A percentile compares a stretch with the other conserved stretches of the same genome.
Evolutionary conservation across 2,797 vertebrate genomes (phyloP).

Genomic region (Heterohyrax brucei): DNA sequence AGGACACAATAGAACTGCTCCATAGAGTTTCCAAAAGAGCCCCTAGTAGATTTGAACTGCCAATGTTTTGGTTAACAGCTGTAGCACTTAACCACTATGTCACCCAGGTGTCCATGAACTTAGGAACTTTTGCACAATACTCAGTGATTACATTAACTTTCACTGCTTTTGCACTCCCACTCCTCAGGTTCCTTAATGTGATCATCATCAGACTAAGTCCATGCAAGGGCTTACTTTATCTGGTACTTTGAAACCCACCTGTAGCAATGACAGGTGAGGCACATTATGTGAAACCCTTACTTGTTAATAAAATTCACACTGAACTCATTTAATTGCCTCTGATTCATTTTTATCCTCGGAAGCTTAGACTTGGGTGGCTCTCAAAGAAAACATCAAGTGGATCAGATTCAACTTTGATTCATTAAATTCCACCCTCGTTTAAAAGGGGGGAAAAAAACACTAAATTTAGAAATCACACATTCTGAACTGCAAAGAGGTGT

Average conservation of each 20-base stretch:
- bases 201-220: slow-evolving; percentile 59
- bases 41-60: no score
- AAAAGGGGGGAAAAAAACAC: slow-evolving; percentile 62
- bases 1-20: no score
- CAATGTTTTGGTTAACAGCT: no score
- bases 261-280: slow-evolving; percentile 68
- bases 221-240: slow-evolving; percentile 38
- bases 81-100: no score
- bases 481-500: slow-evolving; percentile 66
- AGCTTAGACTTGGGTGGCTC: slow-evolving; percentile 73
- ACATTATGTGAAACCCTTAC: slow-evolving; percentile 58
- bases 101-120: background rate
- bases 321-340: slow-evolving; percentile 81
- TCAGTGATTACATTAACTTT: slow-evolving; percentile 77
- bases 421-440: slow-evolving; percentile 75
- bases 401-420: slow-evolving; percentile 82
- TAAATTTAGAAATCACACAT: slow-evolving; percentile 76
- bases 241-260: slow-evolving; percentile 56
- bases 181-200: slow-evolving; percentile 81
- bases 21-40: no score
- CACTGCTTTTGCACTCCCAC: slow-evolving; percentile 79
- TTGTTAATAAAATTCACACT: slow-evolving; percentile 75
- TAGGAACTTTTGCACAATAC: slow-evolving; percentile 41
- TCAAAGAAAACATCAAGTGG: slow-evolving; percentile 79
- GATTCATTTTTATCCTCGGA: slow-evolving; percentile 76